Percentiles rank a stretch among this genome's conserved stretches.
phyloP scores from a whole-genome alignment of 2,797 vertebrate genomes.

The Myotis findleyi region DNA sequence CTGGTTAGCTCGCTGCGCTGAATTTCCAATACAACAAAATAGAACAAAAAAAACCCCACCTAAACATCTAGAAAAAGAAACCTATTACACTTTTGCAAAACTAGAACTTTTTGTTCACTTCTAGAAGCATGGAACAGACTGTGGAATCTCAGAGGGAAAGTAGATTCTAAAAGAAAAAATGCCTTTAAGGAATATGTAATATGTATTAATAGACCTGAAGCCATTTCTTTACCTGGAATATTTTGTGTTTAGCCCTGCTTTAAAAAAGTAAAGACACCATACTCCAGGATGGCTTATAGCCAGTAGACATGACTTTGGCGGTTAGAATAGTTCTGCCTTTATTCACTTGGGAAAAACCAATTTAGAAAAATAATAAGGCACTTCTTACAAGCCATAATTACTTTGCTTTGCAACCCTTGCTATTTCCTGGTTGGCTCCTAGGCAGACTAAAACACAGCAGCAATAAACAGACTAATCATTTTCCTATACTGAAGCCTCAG shows the following conservation, averaged over 20 bases:
- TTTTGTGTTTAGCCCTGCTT: neutral
- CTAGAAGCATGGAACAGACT: no score
- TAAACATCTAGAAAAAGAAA: neutral
- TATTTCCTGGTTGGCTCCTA: neutral
- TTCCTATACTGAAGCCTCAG: constrained; percentile 22
- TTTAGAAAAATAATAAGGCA: constrained; percentile 44
- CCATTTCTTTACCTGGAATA: neutral
- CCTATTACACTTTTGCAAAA: neutral
- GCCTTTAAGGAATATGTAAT: neutral
- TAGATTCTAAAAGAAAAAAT: neutral
- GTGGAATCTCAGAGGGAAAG: no score
- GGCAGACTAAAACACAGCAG: neutral
- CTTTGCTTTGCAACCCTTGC: constrained; percentile 17
- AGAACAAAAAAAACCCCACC: neutral
- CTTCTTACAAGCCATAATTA: constrained; percentile 39
- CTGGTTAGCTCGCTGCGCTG: no score
- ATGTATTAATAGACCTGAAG: neutral
- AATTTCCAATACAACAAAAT: no score
- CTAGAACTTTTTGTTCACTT: neutral
- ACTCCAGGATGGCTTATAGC: neutral
- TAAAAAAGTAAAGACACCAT: neutral
- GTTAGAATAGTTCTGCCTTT: constrained; percentile 27
- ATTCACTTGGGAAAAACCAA: constrained; percentile 22
- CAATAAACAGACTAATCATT: constrained; percentile 53
- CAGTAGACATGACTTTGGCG: neutral